Evolutionary conservation across 2,797 vertebrate species (phyloP), one percentile per base, ranked within the genome.

Genomic region (Hemitrygon akajei): DNA sequence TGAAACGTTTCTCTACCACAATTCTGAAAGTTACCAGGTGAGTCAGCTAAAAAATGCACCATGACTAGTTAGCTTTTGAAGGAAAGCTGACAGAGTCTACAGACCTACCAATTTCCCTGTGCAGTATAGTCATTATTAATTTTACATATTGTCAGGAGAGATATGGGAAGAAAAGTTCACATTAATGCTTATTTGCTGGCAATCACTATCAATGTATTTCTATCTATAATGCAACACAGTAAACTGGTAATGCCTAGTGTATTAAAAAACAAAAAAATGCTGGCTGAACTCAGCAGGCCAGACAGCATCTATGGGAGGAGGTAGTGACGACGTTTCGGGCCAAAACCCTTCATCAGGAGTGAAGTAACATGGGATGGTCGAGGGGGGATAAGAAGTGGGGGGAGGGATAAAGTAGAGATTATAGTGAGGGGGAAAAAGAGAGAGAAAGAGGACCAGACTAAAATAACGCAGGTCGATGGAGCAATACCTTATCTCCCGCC

Each of bases 1-100:
- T 94, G 98, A 99, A 95, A 97, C 97, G 71, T 98, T 98, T 96
- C 95, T 98, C 94, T 97, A 96, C 96, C 97, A 97, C 96, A 96
- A 87, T 94, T 93, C 96, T 87, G 95, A 96, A 94, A 95, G 95
- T 94, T 77, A 95, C 94, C 89, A 94, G 96, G 98, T 99, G 97
- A 97, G 98, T 97, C 93, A 94, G 56, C 14, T n/a, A 71, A 73
- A 56, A 47, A 37, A 84, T 30, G 16, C 7, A 58, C 27, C 58
- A 58, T 84, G 82, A 7, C n/a, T 12, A 1, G 4, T 47, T 47
- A 47, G 4, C 66, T 7, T 89, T 69, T 89, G 69, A 69, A 66
- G 34, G n/a, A 69, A 20, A 7, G 20, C 27, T 87, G 12, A 37
- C 47, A 20, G 9, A 3, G 22, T 89, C n/a, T 69, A 18, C 66